Base-by-base conservation (phyloP, 2,888 invertebrate genomes). In the Athrips mouffetella region DNA sequence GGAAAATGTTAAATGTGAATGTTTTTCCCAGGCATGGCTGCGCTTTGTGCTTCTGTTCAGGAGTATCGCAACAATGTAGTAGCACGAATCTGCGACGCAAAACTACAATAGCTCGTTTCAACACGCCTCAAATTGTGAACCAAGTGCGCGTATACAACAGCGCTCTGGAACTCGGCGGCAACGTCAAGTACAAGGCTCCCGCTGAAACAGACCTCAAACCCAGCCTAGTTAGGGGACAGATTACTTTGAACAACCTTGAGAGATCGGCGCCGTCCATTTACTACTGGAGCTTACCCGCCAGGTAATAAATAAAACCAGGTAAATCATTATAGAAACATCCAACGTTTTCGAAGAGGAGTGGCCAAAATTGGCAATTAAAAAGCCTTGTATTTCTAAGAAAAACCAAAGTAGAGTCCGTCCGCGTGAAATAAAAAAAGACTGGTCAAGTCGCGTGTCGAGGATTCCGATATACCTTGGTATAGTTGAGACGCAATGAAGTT, bases 31-130 rank as follows among this genome's bases (percentile, higher is more conserved):
- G 89, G 57, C 93, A 94, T 59, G 99, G 99, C 35, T 99, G 99
- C 79, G 94, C 98, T 47, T 90, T 92, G 48, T 99, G 99, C 81
- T 99, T 98, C 94, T 99, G 99, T 79, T 95, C 96, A 89, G 98
- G 98, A 1, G 91, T 97, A 29, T 93, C 95, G 0, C 85, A 90
- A 27, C 90, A 92, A 56, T 99, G 99, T 76, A 90, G 90, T 48
- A 95, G 96, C 67, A 96, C 97, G 45, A 91, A 90, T 48, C 91
- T 92, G 82, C 93, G 93, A 53, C 90, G 96, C 48, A 92, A 91
- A 57, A 83, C 88, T 0, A 76, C 75, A 0, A 62, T 60, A 1
- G 67, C 77, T 0, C 67, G 68, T 13, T 89, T 88, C 65, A 84
- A 82, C 51, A 74, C 80, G 1, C 86, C 82, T 0, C 66, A 73